phyloP scores from a whole-genome alignment of 1,140 invertebrate genomes.

The Panulirus ornatus region DNA sequence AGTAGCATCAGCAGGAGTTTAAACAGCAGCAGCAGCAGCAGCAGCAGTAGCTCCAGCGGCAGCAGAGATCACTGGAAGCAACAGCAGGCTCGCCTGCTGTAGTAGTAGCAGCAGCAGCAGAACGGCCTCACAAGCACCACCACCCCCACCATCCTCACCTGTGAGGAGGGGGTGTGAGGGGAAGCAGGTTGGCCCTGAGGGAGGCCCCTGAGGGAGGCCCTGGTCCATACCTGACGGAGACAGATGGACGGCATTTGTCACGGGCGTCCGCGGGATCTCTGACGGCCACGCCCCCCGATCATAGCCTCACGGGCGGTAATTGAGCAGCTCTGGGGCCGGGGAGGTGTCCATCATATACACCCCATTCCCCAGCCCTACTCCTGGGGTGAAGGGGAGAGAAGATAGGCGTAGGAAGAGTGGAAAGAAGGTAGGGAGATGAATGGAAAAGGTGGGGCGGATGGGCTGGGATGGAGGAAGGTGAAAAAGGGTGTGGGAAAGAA shows the following conservation, averaged over 20 bases:
- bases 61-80: background rate
- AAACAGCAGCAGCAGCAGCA: too few relatives aligned
- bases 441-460: background rate
- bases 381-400: background rate
- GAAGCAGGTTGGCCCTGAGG: too few relatives aligned
- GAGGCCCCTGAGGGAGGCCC: background rate
- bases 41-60: background rate
- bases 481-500: background rate
- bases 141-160: too few relatives aligned
- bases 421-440: background rate
- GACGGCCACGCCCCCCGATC: background rate
- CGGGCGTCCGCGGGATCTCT: background rate
- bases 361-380: too few relatives aligned
- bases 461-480: background rate
- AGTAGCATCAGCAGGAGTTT: background rate
- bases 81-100: background rate
- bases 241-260: constrained; percentile 23
- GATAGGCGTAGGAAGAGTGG: background rate
- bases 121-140: too few relatives aligned
- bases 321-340: background rate
- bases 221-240: background rate
- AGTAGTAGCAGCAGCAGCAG: too few relatives aligned
- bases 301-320: background rate
- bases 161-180: too few relatives aligned
- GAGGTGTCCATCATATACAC: background rate